Percentiles rank a stretch among this genome's conserved stretches.
phyloP scores from a whole-genome alignment of 2,888 invertebrate genomes.

The Crioceris asparagi region DNA sequence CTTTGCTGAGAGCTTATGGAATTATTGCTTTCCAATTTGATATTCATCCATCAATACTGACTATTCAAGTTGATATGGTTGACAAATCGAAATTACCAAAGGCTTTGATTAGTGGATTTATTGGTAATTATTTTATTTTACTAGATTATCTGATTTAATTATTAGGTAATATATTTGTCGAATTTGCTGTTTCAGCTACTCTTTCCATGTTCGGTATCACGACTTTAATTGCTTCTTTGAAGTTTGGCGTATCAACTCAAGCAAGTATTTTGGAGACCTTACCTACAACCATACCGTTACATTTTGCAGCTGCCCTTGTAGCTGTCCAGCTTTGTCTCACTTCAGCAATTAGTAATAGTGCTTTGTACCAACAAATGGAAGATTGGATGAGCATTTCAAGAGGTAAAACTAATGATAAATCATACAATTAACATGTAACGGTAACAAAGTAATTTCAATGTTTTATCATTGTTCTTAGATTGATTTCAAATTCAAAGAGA shows the following conservation, averaged over 20 bases:
- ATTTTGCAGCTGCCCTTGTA: conserved; percentile 60
- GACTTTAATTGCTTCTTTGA: conserved; percentile 48
- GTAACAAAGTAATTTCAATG: not conserved
- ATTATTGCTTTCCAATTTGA: conserved; percentile 66
- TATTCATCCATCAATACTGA: conserved; percentile 74
- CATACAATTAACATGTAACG: not conserved
- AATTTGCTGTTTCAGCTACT: conserved; percentile 38
- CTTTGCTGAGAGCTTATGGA: conserved; percentile 53
- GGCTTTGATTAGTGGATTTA: conserved; percentile 62
- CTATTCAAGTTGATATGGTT: conserved; percentile 87
- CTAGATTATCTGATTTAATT: not conserved
- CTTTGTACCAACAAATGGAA: conserved; percentile 75
- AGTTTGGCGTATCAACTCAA: conserved; percentile 53
- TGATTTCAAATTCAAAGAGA: not conserved
- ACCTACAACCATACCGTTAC: conserved; percentile 52
- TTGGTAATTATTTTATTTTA: conserved; percentile 40
- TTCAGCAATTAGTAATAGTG: conserved; percentile 66
- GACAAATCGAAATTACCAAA: conserved; percentile 60
- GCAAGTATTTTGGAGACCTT: conserved; percentile 53
- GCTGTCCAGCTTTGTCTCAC: conserved; percentile 68
- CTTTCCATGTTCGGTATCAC: conserved; percentile 55
- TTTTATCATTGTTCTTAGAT: not conserved
- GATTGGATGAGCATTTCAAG: conserved; percentile 61
- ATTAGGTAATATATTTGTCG: not conserved
- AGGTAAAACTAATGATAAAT: conserved; percentile 34